Evolutionary conservation across 2,888 invertebrate species (phyloP).

Genomic region (Spisula solida): DNA sequence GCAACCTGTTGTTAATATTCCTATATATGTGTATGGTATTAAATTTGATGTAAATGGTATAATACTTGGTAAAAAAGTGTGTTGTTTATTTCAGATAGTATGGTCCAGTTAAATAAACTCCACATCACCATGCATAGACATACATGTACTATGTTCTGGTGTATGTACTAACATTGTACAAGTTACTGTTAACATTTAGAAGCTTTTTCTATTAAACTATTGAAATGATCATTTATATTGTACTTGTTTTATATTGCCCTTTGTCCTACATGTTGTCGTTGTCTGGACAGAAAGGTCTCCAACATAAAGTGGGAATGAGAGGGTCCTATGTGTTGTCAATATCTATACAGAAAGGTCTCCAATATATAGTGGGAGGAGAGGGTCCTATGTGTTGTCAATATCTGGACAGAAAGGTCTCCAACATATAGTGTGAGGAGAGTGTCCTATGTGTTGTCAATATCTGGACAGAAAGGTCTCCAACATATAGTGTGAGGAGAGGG

Average conservation of each 20-base stretch:
- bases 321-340: no score
- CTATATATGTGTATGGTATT: neutral
- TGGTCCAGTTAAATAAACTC: neutral
- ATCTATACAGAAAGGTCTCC: no score
- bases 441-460: no score
- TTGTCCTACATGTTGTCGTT: neutral
- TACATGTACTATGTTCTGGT: conserved; percentile 13
- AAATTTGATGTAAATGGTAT: neutral
- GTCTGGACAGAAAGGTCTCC: neutral
- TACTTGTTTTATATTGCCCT: neutral
- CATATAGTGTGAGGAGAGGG: no score
- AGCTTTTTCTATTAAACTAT: conserved; percentile 28
- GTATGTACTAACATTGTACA: conserved; percentile 9
- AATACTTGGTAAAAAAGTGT: neutral
- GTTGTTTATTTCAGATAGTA: neutral
- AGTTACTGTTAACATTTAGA: conserved; percentile 24
- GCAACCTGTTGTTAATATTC: no score
- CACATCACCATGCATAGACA: neutral
- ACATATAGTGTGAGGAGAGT: no score
- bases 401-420: no score
- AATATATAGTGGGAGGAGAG: no score
- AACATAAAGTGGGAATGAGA: no score
- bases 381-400: no score
- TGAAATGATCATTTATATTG: neutral
- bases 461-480: no score